Evolutionary conservation across 2,888 invertebrate species (phyloP).

Genomic region (Micoletzkya japonica): DNA sequence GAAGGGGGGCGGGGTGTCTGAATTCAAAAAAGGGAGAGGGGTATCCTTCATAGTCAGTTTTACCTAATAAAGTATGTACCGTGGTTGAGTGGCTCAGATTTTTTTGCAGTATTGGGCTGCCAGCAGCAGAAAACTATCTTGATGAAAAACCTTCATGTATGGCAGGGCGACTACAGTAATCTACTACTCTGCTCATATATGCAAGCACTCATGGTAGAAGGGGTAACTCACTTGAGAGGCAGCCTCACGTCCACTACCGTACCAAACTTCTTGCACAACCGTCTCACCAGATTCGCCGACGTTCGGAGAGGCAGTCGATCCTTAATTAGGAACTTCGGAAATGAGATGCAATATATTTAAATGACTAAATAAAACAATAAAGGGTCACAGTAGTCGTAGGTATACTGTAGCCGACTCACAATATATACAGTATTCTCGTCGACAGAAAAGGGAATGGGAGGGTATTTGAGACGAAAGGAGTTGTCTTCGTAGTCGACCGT

Average conservation of each 20-base stretch:
- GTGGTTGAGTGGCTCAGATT: too few relatives aligned
- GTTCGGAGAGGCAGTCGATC: constrained; percentile 19
- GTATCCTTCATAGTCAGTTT: neutral
- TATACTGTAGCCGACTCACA: too few relatives aligned
- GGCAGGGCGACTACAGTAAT: neutral
- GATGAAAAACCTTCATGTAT: neutral
- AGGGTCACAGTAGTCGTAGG: neutral
- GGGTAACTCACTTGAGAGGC: constrained; percentile 1
- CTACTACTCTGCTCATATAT: neutral
- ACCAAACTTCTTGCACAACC: constrained; percentile 22
- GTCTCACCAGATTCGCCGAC: neutral
- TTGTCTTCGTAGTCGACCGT: neutral
- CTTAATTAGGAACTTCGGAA: neutral
- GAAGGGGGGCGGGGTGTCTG: constrained; percentile 1
- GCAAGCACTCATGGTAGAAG: neutral
- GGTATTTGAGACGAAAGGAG: constrained; percentile 21
- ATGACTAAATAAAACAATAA: neutral
- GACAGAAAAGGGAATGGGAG: constrained; percentile 10
- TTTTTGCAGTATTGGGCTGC: too few relatives aligned
- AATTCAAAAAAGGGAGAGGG: neutral
- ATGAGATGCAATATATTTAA: neutral
- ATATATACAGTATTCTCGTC: constrained; percentile 21
- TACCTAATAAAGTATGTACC: too few relatives aligned
- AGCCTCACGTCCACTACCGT: constrained; percentile 18
- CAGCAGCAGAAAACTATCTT: neutral